phyloP scores from a whole-genome alignment of 2,113 vertebrate species.

The Mixornis gularis region DNA sequence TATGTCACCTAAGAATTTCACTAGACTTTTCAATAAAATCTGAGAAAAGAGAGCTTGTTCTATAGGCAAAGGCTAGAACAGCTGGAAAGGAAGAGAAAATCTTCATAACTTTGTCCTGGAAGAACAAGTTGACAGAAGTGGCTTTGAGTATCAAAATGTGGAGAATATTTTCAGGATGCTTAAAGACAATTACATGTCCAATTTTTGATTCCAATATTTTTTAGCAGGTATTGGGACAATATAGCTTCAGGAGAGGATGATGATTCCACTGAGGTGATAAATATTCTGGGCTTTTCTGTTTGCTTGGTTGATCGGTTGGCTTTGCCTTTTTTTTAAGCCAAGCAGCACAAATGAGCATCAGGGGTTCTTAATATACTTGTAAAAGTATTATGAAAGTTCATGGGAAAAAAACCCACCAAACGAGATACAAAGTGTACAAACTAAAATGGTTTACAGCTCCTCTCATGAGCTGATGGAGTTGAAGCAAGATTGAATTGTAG shows the following conservation, averaged over 20 bases:
- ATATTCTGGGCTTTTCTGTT: neutral
- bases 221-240: neutral
- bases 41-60: neutral
- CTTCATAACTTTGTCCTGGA: neutral
- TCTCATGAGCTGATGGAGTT: neutral
- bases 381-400: neutral
- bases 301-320: fast-evolving
- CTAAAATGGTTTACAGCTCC: neutral
- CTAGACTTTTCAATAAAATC: neutral
- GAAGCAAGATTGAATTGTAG: neutral
- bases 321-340: neutral
- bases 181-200: neutral
- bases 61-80: neutral
- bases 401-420: neutral
- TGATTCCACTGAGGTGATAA: neutral
- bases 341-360: neutral
- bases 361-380: neutral
- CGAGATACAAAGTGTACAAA: neutral
- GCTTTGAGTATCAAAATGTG: neutral
- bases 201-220: neutral
- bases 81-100: neutral
- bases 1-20: neutral
- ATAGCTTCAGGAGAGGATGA: neutral
- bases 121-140: neutral
- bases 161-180: neutral